A percentile compares a stretch with the other conserved stretches of the same genome.
Conservation (phyloP, 2,888 invertebrate species). For the Drosophila colorata region DNA sequence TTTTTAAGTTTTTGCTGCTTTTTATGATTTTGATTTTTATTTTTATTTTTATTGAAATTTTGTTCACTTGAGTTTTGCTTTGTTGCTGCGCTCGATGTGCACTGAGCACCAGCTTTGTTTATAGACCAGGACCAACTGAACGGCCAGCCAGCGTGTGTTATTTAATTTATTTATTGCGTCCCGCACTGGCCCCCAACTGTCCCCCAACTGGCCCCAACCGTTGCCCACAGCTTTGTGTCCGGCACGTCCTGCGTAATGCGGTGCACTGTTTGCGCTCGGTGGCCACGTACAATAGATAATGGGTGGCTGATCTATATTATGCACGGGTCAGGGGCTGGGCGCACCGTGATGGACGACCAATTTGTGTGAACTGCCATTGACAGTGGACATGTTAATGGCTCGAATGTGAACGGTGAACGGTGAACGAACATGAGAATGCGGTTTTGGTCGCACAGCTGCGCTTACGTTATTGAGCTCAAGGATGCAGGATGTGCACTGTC, state of each 20-base stretch:
- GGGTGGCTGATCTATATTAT: not conserved
- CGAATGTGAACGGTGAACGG: not conserved
- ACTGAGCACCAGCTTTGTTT: slow-evolving; percentile 56
- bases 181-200: slow-evolving; percentile 13
- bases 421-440: slow-evolving; percentile 1
- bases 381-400: slow-evolving; percentile 75
- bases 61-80: slow-evolving; percentile 42
- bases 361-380: slow-evolving; percentile 65
- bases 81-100: slow-evolving; percentile 33
- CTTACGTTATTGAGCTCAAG: slow-evolving; percentile 73
- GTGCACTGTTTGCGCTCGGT: slow-evolving; percentile 35
- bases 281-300: slow-evolving; percentile 45
- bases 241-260: slow-evolving; percentile 35
- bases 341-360: slow-evolving; percentile 51
- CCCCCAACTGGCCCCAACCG: too few species aligned
- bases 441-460: slow-evolving; percentile 15
- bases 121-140: slow-evolving; percentile 64
- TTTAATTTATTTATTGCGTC: slow-evolving; percentile 72
- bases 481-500: slow-evolving; percentile 72
- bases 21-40: slow-evolving; percentile 11
- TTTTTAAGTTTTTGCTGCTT: not conserved
- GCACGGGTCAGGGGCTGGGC: not conserved
- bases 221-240: not conserved
- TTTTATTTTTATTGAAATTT: slow-evolving; percentile 12
- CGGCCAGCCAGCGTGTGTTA: slow-evolving; percentile 38